Conservation (phyloP, 2,888 invertebrate species). For the Oconnorella tubifera region DNA sequence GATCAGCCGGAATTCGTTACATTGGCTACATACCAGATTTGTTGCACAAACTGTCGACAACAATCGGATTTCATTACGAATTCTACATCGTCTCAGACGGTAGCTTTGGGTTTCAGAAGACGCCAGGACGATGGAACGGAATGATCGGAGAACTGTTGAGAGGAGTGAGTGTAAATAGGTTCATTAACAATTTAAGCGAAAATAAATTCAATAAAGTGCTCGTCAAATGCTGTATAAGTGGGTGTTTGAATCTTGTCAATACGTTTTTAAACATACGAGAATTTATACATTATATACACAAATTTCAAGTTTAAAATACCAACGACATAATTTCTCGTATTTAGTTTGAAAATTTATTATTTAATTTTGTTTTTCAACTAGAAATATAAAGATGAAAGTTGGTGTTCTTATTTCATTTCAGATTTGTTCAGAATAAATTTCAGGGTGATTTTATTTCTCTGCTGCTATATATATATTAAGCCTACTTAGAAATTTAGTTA, state of each 20-base stretch:
- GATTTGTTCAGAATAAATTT: too few species aligned
- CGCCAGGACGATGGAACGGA: constrained; percentile 32
- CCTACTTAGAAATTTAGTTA: too few species aligned
- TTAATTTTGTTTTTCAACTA: too few species aligned
- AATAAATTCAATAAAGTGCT: background rate
- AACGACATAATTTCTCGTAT: too few species aligned
- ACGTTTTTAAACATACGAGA: too few species aligned
- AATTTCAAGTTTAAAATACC: too few species aligned
- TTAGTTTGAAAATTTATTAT: too few species aligned
- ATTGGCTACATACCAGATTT: constrained; percentile 34
- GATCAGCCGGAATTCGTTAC: constrained; percentile 15
- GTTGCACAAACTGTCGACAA: constrained; percentile 18
- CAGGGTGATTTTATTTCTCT: too few species aligned
- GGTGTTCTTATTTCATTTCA: too few species aligned
- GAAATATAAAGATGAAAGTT: too few species aligned
- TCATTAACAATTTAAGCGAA: background rate
- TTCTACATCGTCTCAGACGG: constrained; percentile 28
- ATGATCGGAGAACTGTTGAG: constrained; percentile 33
- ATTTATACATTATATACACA: too few species aligned
- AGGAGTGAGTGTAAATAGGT: constrained; percentile 30
- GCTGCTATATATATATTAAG: too few species aligned
- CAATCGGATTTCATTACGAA: constrained; percentile 28
- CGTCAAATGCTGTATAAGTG: background rate
- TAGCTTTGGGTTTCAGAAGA: constrained; percentile 28
- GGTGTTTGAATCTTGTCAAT: background rate